Percentiles rank a stretch among this genome's conserved stretches.
Evolutionary conservation across 2,113 vertebrate genomes (phyloP).

Genomic region (Vicugna pacos): DNA sequence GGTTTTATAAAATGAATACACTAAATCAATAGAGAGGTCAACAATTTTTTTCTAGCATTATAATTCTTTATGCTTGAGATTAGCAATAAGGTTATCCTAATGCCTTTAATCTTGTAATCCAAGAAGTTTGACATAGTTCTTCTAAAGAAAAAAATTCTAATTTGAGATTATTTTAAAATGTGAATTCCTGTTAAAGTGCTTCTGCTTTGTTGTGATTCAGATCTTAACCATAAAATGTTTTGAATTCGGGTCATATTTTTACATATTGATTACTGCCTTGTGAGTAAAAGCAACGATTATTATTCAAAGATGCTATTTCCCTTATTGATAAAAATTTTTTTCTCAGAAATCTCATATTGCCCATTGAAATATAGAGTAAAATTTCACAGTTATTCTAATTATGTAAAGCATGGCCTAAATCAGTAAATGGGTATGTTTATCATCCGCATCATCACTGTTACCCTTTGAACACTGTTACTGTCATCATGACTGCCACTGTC

Average conservation of each 20-base stretch:
- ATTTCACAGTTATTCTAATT: background rate
- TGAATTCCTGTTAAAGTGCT: background rate
- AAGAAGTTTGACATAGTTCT: background rate
- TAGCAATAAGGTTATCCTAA: background rate
- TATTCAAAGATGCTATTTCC: background rate
- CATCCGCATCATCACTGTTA: background rate
- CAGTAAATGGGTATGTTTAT: background rate
- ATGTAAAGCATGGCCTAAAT: background rate
- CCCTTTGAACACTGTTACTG: background rate
- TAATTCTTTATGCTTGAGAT: slow-evolving; percentile 18
- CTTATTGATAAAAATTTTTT: background rate
- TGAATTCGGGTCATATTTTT: background rate
- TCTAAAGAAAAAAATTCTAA: background rate
- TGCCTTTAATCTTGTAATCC: background rate
- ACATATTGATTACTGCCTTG: background rate
- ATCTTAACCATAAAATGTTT: background rate
- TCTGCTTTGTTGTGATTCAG: background rate
- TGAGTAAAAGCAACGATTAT: background rate
- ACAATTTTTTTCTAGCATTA: background rate
- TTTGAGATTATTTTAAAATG: slow-evolving; percentile 5
- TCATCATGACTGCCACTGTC: background rate
- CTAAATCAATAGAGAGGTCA: background rate
- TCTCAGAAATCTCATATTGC: background rate
- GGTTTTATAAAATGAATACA: slow-evolving; percentile 54
- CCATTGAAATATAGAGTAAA: background rate